phyloP scores from a whole-genome alignment of 1,140 invertebrate genomes.

The Drosophila eugracilis region DNA sequence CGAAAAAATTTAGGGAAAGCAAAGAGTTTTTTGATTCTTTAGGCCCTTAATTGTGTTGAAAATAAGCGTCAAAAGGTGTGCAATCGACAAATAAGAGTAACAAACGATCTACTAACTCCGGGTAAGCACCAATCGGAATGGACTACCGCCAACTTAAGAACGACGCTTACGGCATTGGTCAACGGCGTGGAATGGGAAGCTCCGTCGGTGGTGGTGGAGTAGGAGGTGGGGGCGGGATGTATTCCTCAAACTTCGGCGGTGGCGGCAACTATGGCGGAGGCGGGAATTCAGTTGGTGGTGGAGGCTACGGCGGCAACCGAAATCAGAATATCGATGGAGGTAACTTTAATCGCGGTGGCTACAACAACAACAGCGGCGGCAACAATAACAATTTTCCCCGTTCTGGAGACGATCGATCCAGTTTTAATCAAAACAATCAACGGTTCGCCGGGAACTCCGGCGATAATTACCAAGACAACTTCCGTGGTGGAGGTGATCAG shows the following conservation, averaged over 20 bases:
- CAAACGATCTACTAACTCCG: no score
- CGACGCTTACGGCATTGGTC: constrained; percentile 62
- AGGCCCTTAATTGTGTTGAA: not conserved
- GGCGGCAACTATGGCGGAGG: constrained; percentile 5
- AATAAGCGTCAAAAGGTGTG: not conserved
- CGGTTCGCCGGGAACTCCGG: constrained; percentile 12
- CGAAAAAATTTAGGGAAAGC: constrained; percentile 29
- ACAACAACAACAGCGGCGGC: constrained; percentile 9
- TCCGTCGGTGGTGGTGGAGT: constrained; percentile 7
- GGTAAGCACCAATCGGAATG: constrained; percentile 29
- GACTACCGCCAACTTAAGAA: constrained; percentile 46
- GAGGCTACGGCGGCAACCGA: constrained; percentile 19
- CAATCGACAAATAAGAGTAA: no score
- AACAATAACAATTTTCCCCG: constrained; percentile 21
- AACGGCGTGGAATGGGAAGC: constrained; percentile 45
- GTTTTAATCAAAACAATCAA: constrained; percentile 21
- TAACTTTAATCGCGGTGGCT: constrained; percentile 22
- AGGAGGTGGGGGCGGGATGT: constrained; percentile 12
- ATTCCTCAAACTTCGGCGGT: constrained; percentile 8
- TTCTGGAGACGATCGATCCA: constrained; percentile 12
- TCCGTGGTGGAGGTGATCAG: constrained; percentile 8
- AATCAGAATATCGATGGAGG: constrained; percentile 36
- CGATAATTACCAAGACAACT: constrained; percentile 30
- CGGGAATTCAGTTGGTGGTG: constrained; percentile 3
- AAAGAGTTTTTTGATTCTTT: constrained; percentile 10